phyloP scores from a whole-genome alignment of 1,140 invertebrate species.

The Heliothis virescens region DNA sequence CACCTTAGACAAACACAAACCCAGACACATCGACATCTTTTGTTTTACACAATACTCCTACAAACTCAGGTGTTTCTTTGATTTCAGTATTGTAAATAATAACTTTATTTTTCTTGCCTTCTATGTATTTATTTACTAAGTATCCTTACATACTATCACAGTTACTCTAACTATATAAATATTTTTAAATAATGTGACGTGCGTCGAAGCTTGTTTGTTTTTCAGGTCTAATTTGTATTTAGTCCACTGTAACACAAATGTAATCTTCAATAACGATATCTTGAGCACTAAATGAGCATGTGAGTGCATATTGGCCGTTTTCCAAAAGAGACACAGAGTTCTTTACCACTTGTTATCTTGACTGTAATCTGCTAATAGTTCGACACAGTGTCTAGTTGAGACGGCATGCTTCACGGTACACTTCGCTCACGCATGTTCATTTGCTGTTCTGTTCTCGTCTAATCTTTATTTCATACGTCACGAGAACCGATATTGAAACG shows the following conservation, averaged over 20 bases:
- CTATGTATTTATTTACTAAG: slow-evolving; percentile 52
- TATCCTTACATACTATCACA: slow-evolving; percentile 45
- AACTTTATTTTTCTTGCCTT: slow-evolving; percentile 53
- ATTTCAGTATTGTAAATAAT: slow-evolving; percentile 53
- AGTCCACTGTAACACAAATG: slow-evolving; percentile 57
- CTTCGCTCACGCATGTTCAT: slow-evolving; percentile 79
- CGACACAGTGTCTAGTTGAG: slow-evolving; percentile 2
- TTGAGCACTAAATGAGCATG: slow-evolving; percentile 79
- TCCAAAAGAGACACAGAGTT: slow-evolving; percentile 48
- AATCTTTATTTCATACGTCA: slow-evolving; percentile 74
- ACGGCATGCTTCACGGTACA: slow-evolving; percentile 30
- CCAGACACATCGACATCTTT: slow-evolving; percentile 25
- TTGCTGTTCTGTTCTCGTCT: slow-evolving; percentile 76
- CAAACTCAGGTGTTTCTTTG: slow-evolving; percentile 39
- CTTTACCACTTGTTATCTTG: slow-evolving; percentile 38
- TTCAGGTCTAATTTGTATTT: slow-evolving; percentile 69
- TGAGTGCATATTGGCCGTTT: slow-evolving; percentile 66
- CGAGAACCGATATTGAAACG: slow-evolving; percentile 65
- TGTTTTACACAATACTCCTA: slow-evolving; percentile 36
- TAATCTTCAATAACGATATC: slow-evolving; percentile 61
- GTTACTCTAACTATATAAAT: slow-evolving; percentile 47
- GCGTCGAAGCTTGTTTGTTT: slow-evolving; percentile 69
- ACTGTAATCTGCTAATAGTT: slow-evolving; percentile 5
- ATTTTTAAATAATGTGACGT: slow-evolving; percentile 48
- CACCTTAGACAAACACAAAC: slow-evolving; percentile 41